Base-by-base conservation (phyloP, 1,140 invertebrate genomes). In the Drosophila asahinai region DNA sequence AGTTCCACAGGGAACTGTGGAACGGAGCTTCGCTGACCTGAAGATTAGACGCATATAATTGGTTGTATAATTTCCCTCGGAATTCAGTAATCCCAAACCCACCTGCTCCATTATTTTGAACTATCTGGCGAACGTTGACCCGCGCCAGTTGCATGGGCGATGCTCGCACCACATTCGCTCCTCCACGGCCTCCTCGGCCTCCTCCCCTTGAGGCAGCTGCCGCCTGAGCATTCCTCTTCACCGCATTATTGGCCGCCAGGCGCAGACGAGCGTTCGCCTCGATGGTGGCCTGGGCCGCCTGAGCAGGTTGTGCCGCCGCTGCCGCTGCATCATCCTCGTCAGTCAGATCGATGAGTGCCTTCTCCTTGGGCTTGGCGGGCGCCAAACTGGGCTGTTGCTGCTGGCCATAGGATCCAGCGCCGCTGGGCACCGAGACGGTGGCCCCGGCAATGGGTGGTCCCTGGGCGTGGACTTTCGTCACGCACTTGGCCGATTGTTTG, bases 271-370 rank as follows among this genome's bases (percentile, higher is more conserved):
- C 45, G 48, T 54, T 65, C 1, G 48, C 74, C 22, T 83, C 80
- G 8, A 71, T 47, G 7, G 65, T 42, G 11, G 64, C 62, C 12
- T 60, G 77, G 15, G 51, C 47, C 3, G 68, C 81, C 30, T 74
- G 71, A 14, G 77, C 77, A 22, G 71, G 75, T 33, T 75, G 71
- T n/a, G 81, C 72, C n/a, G 65, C 38, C 1, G 76, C 70, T n/a
- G 55, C 66, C 27, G 83, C 80, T 19, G 84, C 78, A 58, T 95
- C 95, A 78, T 95, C 95, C 83, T 95, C 95, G 51, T 95, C 95
- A 1, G 95, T 96, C 3, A 96, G 91, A 93, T 96, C 95, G 47
- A 95, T 95, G 33, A 95, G 93, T 0, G 91, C 81, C 60, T 92
- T 92, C 12, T 93, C 92, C 52, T 91, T 92, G 12, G 92, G 90